A percentile compares a stretch with the other conserved stretches of the same genome.
phyloP scores from a whole-genome alignment of 2,797 vertebrate species.

The Cossypha caffra region DNA sequence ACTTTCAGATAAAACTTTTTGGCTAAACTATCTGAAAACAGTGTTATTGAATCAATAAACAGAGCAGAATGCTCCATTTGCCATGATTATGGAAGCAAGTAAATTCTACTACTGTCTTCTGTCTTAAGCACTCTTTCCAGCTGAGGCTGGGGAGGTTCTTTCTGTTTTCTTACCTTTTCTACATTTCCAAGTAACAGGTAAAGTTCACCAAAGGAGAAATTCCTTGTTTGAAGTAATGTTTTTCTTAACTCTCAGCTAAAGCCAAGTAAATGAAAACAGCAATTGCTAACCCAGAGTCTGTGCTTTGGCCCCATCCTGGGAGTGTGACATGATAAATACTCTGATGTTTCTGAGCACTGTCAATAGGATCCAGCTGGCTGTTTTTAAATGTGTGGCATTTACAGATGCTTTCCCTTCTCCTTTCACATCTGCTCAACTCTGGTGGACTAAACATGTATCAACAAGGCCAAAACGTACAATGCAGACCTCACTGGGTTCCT shows the following conservation, averaged over 20 bases:
- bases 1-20: not conserved
- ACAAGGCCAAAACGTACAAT: not conserved
- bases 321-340: not conserved
- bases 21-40: not conserved
- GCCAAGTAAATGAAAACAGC: not conserved
- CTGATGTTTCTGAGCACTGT: not conserved
- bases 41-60: not conserved
- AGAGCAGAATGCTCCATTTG: not conserved
- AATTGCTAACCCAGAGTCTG: not conserved
- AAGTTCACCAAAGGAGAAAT: not conserved
- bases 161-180: not conserved
- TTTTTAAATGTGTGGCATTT: not conserved
- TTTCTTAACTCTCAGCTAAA: not conserved
- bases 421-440: not conserved
- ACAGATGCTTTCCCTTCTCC: not conserved
- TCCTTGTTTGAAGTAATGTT: not conserved
- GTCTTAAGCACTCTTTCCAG: not conserved
- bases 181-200: not conserved
- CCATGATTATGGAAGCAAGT: not conserved
- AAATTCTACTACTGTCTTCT: not conserved
- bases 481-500: not conserved
- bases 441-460: rapidly evolving
- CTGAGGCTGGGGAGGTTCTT: not conserved
- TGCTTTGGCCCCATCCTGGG: not conserved
- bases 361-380: not conserved